A percentile compares a stretch with the other conserved stretches of the same genome.
phyloP scores from a whole-genome alignment of 2,888 invertebrate genomes.

The Spialia ferax region DNA sequence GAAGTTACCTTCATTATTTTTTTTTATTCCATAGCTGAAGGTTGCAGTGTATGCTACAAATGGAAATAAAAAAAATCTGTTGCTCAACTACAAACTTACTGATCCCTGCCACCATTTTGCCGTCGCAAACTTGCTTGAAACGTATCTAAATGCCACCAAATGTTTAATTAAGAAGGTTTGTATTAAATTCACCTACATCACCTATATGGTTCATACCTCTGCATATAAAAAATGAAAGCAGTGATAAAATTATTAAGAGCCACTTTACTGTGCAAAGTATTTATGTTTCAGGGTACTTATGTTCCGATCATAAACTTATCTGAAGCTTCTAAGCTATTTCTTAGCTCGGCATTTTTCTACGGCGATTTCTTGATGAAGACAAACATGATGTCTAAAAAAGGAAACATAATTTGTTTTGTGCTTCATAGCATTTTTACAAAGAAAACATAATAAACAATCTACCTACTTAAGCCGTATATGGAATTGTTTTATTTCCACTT shows the following conservation, averaged over 20 bases:
- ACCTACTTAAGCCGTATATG: background rate
- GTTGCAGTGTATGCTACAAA: conserved; percentile 45
- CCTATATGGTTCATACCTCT: no score
- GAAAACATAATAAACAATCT: conserved; percentile 29
- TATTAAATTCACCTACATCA: background rate
- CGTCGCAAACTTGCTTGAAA: conserved; percentile 44
- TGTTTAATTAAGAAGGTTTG: conserved; percentile 50
- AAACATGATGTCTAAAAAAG: conserved; percentile 3
- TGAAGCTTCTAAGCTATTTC: conserved; percentile 4
- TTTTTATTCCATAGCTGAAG: conserved; percentile 47
- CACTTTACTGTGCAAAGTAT: background rate
- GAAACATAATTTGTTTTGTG: conserved; percentile 43
- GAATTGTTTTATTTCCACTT: background rate
- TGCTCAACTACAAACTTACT: conserved; percentile 49
- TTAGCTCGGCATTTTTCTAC: conserved; percentile 16
- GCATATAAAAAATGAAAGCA: no score
- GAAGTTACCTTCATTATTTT: background rate
- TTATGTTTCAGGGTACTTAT: conserved; percentile 14
- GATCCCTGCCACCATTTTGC: conserved; percentile 53
- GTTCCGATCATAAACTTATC: background rate
- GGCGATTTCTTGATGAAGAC: conserved; percentile 11
- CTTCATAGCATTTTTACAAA: conserved; percentile 38
- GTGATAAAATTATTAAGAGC: no score
- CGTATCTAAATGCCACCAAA: conserved; percentile 41
- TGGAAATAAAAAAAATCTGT: conserved; percentile 40